Conservation (phyloP, 2,113 vertebrate genomes). For the Anhinga rufa region DNA sequence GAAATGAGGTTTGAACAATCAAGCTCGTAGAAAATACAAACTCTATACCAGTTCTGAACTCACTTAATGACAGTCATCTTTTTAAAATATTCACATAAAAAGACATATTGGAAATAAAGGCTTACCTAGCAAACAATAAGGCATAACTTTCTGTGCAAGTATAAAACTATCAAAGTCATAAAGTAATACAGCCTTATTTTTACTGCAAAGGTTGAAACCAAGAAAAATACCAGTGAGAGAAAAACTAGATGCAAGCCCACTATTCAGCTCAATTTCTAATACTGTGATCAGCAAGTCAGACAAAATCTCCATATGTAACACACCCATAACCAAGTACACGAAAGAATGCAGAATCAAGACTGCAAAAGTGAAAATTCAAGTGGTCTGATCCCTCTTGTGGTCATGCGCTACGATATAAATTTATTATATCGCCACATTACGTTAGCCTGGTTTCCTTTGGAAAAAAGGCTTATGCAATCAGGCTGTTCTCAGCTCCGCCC, state of each 20-base stretch:
- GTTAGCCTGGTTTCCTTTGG: background rate
- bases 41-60: background rate
- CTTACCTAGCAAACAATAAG: background rate
- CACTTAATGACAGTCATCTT: background rate
- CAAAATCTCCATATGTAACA: background rate
- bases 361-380: background rate
- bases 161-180: background rate
- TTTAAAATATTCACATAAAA: background rate
- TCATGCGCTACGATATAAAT: background rate
- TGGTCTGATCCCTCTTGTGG: constrained; percentile 21
- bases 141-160: background rate
- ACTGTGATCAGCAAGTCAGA: background rate
- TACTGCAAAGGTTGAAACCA: background rate
- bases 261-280: background rate
- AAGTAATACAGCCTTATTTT: background rate
- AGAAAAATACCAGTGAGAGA: background rate
- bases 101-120: background rate
- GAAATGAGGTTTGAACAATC: background rate
- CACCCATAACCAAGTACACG: background rate
- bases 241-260: background rate
- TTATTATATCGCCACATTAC: background rate
- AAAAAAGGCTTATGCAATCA: background rate
- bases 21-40: background rate
- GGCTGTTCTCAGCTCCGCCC: background rate
- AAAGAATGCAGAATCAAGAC: background rate